These are phyloP conservation scores for Conus ventricosus DNA, from an alignment of 1,140 invertebrate species.

Conservation along the genomic window DNA sequence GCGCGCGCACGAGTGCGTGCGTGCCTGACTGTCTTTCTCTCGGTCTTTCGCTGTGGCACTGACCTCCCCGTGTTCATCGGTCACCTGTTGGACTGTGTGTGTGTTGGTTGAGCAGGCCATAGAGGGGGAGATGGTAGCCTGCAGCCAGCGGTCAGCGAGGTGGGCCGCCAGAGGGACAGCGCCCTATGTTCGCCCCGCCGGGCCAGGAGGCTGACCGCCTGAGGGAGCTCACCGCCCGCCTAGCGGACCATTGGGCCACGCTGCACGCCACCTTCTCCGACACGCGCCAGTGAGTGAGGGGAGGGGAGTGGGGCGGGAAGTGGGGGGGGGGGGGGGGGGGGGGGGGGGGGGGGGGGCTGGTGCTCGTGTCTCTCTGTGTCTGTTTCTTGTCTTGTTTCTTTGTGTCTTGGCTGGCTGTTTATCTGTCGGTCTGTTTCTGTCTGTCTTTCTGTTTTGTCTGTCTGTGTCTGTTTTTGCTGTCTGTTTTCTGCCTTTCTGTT, in stretches of 20 bases:
- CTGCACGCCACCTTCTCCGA: neutral
- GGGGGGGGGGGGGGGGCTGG: neutral
- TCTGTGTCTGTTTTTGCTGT: too few species aligned
- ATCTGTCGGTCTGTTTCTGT: too few species aligned
- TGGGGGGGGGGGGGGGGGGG: neutral
- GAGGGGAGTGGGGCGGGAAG: neutral
- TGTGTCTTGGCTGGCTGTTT: too few species aligned
- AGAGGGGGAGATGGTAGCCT: neutral
- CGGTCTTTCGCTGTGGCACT: too few species aligned
- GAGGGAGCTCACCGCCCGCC: conserved; percentile 3
- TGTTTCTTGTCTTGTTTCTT: neutral
- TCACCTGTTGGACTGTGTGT: too few species aligned
- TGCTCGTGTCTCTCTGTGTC: neutral
- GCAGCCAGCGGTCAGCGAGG: conserved; percentile 3
- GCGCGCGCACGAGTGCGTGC: too few species aligned
- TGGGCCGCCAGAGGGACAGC: conserved; percentile 11
- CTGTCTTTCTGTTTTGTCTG: too few species aligned
- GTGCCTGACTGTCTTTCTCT: too few species aligned
- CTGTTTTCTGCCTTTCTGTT: too few species aligned
- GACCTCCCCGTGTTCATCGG: too few species aligned
- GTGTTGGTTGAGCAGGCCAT: neutral
- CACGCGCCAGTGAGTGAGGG: neutral
- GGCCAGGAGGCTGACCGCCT: neutral
- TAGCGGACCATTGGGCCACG: neutral
- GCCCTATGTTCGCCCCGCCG: neutral